Evolutionary conservation across 1,140 invertebrate genomes (phyloP), one percentile per base, ranked within the genome.

Genomic region (Fopius arisanus): DNA sequence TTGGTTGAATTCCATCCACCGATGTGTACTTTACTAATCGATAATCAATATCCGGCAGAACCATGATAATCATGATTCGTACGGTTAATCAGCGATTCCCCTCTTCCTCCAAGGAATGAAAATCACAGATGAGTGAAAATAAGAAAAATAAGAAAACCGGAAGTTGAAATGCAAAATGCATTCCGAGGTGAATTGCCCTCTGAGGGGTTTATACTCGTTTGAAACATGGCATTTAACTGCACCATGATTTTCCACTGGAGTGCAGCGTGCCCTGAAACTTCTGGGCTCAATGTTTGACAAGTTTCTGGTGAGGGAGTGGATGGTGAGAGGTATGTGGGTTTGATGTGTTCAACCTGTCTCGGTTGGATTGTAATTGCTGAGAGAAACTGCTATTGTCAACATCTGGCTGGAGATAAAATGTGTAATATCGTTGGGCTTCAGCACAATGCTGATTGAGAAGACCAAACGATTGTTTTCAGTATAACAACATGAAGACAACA

Each of bases 11-110:
- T 54, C 63, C 43, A 73, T 67, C 7, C 59, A 67, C 48, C 71
- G 37, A 29, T 40, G 71, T 31, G 48, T 33, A 73, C 71, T 73
- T 67, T 59, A 14, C 71, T 73, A 73, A 73, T 73, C 71, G 71
- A 73, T 73, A 73, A 73, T 73, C 71, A 63, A 73, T 73, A 73
- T 67, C 41, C 63, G 51, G 26, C 63, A 26, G 67, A 73, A 73
- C 71, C 48, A 73, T 73, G 41, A 54, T 73, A 73, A 67, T 67
- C 65, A 59, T 67, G 48, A 73, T 67, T 73, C 65, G 71, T 73
- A 73, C 41, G 26, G 51, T 65, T 48, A 12, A n/a, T 19, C 43
- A 70, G 16, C 16, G 29, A 19, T 62, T n/a, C n/a, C n/a, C n/a
- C n/a, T n/a, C n/a, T n/a, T n/a, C 26, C 21, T 4, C 12, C 48